phyloP scores from a whole-genome alignment of 2,888 invertebrate species.

The Catocala nupta region DNA sequence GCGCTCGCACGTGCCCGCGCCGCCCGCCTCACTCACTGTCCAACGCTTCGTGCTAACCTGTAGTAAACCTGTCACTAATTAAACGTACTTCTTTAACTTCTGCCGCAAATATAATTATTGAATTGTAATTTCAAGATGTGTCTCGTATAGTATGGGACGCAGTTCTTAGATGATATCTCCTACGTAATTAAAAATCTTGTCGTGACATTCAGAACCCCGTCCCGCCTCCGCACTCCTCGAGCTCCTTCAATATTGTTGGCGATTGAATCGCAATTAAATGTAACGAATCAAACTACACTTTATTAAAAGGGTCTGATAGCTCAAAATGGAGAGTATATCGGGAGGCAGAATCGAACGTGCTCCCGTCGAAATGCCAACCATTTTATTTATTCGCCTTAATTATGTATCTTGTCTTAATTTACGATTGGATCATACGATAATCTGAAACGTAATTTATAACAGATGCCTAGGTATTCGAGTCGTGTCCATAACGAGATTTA shows the following conservation, averaged over 20 bases:
- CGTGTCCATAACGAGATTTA: constrained; percentile 86
- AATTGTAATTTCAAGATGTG: constrained; percentile 83
- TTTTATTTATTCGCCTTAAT: constrained; percentile 88
- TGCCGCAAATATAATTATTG: constrained; percentile 76
- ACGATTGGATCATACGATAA: constrained; percentile 88
- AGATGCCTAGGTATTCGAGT: constrained; percentile 84
- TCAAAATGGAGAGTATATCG: constrained; percentile 81
- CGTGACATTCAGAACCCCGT: constrained; percentile 85
- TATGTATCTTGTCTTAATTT: constrained; percentile 88
- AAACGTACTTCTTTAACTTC: constrained; percentile 62
- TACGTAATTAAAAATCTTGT: constrained; percentile 87
- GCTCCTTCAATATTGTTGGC: constrained; percentile 85
- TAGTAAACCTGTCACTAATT: constrained; percentile 72
- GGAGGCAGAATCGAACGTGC: constrained; percentile 83
- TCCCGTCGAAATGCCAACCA: constrained; percentile 87
- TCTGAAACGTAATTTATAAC: constrained; percentile 85
- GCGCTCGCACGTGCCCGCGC: constrained; percentile 18
- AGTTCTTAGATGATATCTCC: constrained; percentile 85
- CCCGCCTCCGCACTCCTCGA: constrained; percentile 83
- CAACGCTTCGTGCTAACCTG: constrained; percentile 60
- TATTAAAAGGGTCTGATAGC: constrained; percentile 84
- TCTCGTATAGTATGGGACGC: constrained; percentile 76
- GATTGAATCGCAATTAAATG: constrained; percentile 87
- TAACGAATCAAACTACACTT: constrained; percentile 85
- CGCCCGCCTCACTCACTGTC: constrained; percentile 25